Evolutionary conservation across 2,888 invertebrate genomes (phyloP), one percentile per base, ranked within the genome.

Genomic region (Rhodophaea formosa): DNA sequence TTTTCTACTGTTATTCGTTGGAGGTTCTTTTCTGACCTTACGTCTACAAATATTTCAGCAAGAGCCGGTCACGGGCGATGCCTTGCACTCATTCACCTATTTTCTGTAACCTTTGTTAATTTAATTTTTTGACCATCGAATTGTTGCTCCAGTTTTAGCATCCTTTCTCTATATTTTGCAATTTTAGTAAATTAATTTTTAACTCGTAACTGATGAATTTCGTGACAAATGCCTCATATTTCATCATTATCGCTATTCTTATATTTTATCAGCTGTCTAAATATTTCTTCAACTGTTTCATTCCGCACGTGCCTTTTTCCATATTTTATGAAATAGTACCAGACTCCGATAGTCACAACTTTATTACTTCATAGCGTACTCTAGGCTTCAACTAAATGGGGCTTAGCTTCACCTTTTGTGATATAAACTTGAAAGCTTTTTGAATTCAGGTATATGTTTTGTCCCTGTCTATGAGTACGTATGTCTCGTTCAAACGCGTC

Each of bases 381-480:
- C 71, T 72, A 72, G 69, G 72, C 74, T 72, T 68, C 66, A 71
- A 76, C 74, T 75, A 70, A 69, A 72, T 72, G 71, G 66, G 75
- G 74, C 49, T 73, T 70, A 71, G 69, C 66, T 74, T 71, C 75
- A 76, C 77, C 79, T 80, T 82, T 83, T 78, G 75, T 82, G 66
- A 68, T 70, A 72, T 70, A 67, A 79, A 75, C 73, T 75, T 72
- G 64, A 51, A 70, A 88, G 85, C 87, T 87, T 86, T 86, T 82
- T 77, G 81, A 77, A 82, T 83, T 77, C 88, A 87, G 87, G 86
- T 83, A 79, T 65, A 65, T 71, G 58, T 74, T 77, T 68, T 69
- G 66, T 88, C 80, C 76, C 74, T 71, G 62, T 81, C 76, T 64
- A 30, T 62, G 62, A 57, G 59, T 57, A 65, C 60, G 32, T 64